A percentile compares a stretch with the other conserved stretches of the same genome.
phyloP scores from a whole-genome alignment of 2,797 vertebrate genomes.

The Aldrovandia affinis region DNA sequence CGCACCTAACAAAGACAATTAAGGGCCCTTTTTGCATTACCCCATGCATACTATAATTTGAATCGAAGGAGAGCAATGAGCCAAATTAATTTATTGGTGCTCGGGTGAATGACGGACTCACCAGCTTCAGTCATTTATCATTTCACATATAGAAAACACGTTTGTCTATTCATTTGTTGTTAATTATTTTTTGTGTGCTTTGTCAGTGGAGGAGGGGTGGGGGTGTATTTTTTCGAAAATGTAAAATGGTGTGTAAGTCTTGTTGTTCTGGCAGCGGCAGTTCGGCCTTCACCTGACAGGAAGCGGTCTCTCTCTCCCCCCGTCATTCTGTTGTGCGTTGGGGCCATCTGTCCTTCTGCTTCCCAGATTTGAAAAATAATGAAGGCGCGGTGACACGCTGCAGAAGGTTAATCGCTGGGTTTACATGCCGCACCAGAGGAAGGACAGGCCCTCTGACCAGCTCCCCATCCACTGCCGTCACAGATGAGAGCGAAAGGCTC shows the following conservation, averaged over 20 bases:
- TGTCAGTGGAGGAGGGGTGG: neutral
- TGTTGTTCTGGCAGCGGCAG: neutral
- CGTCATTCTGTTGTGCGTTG: constrained; percentile 35
- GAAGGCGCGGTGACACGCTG: constrained; percentile 58
- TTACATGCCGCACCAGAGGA: constrained; percentile 38
- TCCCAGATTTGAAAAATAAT: constrained; percentile 53
- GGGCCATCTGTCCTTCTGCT: constrained; percentile 67
- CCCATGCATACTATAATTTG: constrained; percentile 62
- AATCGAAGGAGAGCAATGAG: constrained; percentile 59
- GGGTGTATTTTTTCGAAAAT: neutral
- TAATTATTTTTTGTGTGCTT: constrained; percentile 27
- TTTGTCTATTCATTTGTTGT: constrained; percentile 14
- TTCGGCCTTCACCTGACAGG: neutral
- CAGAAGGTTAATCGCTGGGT: constrained; percentile 42
- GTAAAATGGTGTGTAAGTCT: neutral
- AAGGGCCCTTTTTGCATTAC: constrained; percentile 55
- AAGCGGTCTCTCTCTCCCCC: neutral
- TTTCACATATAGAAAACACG: constrained; percentile 29
- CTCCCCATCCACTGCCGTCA: neutral
- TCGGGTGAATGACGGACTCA: constrained; percentile 47
- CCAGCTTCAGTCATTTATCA: constrained; percentile 49
- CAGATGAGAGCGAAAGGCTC: neutral
- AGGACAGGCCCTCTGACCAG: neutral
- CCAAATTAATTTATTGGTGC: constrained; percentile 51
- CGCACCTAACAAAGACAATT: constrained; percentile 59